Conservation (phyloP, 2,113 vertebrate genomes). For the Ceyx melanurus region DNA sequence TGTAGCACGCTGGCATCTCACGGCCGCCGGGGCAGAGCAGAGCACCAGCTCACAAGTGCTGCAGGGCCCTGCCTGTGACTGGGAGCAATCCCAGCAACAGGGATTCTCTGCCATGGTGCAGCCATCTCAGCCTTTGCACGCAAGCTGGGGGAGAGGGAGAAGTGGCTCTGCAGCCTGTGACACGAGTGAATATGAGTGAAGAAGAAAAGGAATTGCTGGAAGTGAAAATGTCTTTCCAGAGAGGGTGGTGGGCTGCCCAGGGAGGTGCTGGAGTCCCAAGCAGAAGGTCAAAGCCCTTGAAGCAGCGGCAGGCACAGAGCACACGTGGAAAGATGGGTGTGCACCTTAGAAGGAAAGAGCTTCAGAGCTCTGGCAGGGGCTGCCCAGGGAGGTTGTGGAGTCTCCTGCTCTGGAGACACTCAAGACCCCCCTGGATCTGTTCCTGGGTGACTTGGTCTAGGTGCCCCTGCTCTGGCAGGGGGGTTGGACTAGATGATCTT, state of each 20-base stretch:
- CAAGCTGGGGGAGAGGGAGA: not conserved
- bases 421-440: too few species aligned
- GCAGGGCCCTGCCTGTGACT: slow-evolving; percentile 3
- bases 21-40: not conserved
- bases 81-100: slow-evolving; percentile 16
- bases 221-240: too few species aligned
- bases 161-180: not conserved
- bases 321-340: not conserved
- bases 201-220: too few species aligned
- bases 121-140: slow-evolving; percentile 10
- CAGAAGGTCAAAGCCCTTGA: too few species aligned
- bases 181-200: too few species aligned
- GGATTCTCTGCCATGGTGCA: slow-evolving; percentile 26
- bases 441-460: too few species aligned
- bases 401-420: too few species aligned
- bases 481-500: too few species aligned
- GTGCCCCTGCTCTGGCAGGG: too few species aligned
- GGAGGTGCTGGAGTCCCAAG: not conserved
- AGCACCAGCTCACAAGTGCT: not conserved
- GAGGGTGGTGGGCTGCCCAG: too few species aligned
- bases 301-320: not conserved
- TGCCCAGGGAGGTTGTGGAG: too few species aligned
- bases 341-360: not conserved
- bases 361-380: too few species aligned
- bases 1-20: fast-evolving